Evolutionary conservation across 1,140 invertebrate genomes (phyloP).

Genomic region (Hyphantria cunea): DNA sequence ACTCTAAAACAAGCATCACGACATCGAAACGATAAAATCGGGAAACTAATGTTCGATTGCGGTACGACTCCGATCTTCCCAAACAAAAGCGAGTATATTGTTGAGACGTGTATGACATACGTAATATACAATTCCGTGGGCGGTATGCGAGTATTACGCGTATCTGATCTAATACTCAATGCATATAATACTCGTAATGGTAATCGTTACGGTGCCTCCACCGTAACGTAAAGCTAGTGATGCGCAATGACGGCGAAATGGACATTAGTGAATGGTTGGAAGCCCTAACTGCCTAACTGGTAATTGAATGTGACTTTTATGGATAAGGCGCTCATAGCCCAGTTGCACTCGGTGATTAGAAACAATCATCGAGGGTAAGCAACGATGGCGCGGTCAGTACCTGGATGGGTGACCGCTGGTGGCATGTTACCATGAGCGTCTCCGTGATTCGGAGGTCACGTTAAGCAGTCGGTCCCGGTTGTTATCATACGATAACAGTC

Average conservation of each 20-base stretch:
- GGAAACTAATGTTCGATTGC: background rate
- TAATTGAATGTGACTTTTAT: too few species aligned
- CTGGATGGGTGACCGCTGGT: too few species aligned
- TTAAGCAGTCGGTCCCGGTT: too few species aligned
- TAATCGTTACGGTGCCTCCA: background rate
- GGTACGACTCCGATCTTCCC: too few species aligned
- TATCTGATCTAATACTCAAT: background rate
- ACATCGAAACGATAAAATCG: conserved; percentile 1
- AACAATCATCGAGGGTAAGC: too few species aligned
- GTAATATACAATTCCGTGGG: background rate
- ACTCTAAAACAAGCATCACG: background rate
- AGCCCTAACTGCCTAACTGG: background rate
- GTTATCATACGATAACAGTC: too few species aligned
- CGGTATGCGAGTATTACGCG: background rate
- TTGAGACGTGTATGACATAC: background rate
- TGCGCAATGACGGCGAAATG: background rate
- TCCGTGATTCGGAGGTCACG: too few species aligned
- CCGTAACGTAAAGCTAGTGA: background rate
- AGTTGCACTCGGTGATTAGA: too few species aligned
- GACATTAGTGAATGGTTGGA: background rate
- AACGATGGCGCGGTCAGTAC: too few species aligned
- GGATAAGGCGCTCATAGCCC: too few species aligned
- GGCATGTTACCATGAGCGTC: too few species aligned
- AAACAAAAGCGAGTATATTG: background rate
- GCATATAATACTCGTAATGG: background rate